These are phyloP conservation scores for Hippopotamyrus pictus DNA, from an alignment of 2,797 vertebrate species.

Conservation along the genomic window DNA sequence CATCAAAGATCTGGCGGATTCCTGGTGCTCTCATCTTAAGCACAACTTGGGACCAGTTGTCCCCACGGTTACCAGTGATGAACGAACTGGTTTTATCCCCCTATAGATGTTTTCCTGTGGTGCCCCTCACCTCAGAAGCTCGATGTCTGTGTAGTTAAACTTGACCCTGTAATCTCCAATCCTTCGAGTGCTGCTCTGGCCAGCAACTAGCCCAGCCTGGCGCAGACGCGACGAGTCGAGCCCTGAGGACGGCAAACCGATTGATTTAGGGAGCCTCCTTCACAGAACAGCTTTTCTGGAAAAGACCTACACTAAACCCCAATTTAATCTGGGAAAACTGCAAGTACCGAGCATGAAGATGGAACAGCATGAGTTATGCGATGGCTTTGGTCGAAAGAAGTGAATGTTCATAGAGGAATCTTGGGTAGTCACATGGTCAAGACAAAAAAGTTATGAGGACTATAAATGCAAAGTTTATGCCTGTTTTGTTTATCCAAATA, in stretches of 20 bases:
- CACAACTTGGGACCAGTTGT: background rate
- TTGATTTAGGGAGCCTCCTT: background rate
- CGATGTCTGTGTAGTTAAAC: constrained; percentile 85
- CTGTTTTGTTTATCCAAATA: background rate
- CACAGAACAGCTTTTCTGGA: background rate
- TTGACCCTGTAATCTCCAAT: constrained; percentile 93
- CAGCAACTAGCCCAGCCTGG: constrained; percentile 77
- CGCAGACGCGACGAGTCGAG: constrained; percentile 80
- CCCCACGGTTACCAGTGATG: background rate
- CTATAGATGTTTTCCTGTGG: background rate
- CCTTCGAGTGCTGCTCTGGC: constrained; percentile 86
- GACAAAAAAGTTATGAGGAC: background rate
- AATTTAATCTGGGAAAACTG: background rate
- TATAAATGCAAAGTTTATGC: background rate
- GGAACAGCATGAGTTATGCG: background rate
- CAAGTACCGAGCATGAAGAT: background rate
- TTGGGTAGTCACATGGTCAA: background rate
- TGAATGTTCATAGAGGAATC: background rate
- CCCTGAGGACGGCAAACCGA: constrained; percentile 53
- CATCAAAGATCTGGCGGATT: background rate
- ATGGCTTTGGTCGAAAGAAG: background rate
- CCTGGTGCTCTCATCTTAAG: background rate
- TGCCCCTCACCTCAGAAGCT: constrained; percentile 78
- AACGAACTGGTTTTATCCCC: background rate
- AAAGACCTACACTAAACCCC: background rate